Evolutionary conservation across 1,140 invertebrate species (phyloP), one percentile per base, ranked within the genome.

Genomic region (Leucophenga varia): DNA sequence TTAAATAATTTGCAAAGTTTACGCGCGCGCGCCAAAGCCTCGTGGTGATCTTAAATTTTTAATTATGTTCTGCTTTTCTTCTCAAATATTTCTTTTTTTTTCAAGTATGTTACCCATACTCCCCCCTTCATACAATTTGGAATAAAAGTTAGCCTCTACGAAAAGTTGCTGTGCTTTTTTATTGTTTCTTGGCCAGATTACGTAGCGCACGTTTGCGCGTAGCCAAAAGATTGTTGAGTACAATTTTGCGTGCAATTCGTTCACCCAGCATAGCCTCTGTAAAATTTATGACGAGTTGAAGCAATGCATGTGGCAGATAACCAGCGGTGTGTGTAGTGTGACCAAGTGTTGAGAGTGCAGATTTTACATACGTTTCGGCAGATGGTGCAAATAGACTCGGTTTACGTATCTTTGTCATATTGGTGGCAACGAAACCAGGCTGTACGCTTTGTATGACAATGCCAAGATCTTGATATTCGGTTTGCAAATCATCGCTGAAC

Each of bases 391-490:
- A 86, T 72, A 89, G 81, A 2, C 85, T 86, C n/a, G 89, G 77
- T 52, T 82, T 85, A 25, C 84, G 83, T 44, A 96, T 90, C 63
- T 89, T 90, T 14, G 90, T 89, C 92, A 97, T 92, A 59, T 95
- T 96, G 0, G 93, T 93, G 3, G 91, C 89, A 1, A 98, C 93
- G 58, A 89, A 92, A 16, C 90, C 92, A 0, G 94, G 94, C 35
- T 88, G 72, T 2, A 97, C 78, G 65, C 88, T 90, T 78, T 97
- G 90, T 3, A 94, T 79, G 12, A 85, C 85, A 2, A 97, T 86
- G 3, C 93, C 92, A 45, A 83, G 81, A 5, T 82, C 81, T 12
- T 76, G 77, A 54, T 93, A 95, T 75, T 97, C 93, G 7, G 82
- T 82, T 3, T 85, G 80, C 16, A 96, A 78, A 63, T 92, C 88